Base-by-base conservation (phyloP, 2,888 invertebrate genomes). In the Homarus gammarus region DNA sequence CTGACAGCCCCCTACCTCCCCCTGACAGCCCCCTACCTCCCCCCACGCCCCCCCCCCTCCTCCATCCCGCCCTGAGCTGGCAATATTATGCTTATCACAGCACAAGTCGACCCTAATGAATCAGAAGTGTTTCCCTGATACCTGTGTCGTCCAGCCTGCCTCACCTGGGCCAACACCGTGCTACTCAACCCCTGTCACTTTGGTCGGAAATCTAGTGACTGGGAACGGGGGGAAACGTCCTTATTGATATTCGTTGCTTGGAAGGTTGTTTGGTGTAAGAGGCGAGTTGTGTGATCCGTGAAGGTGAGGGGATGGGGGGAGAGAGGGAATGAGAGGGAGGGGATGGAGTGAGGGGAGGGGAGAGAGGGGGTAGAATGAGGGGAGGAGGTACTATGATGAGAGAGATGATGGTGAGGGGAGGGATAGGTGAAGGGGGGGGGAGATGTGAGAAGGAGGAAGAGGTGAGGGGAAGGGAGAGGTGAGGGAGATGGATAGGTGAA, bases 101-200 rank as follows among this genome's bases (percentile, higher is more conserved):
- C 15, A 44, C 31, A n/a, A 49, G 77, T 77, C 49, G 49, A 38
- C 33, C 49, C 5, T 77, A 77, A 49, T 49, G 44, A 77, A 44
- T 49, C 44, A 49, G 38, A n/a, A 44, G 49, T 77, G 77, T 77
- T 49, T 77, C n/a, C 27, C 44, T 27, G 44, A 77, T 77, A 77
- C n/a, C n/a, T 49, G 40, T n/a, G 36, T 70, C 44, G 51, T 18
- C 38, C n/a, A 5, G 31, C 75, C 75, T 36, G 36, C 75, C n/a
- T n/a, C 12, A 33, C 75, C 18, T n/a, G 2, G 15, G 10, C 1
- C 38, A 75, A 75, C n/a, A 36, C n/a, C 40, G 18, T 38, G n/a
- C 6, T 22, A n/a, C 38, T 27, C 33, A 33, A 75, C n/a, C 38
- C 38, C 15, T 38, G 36, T 10, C 44, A 44, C 44, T 10, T 8